Percentiles rank a stretch among this genome's conserved stretches.
Evolutionary conservation across 2,888 invertebrate species (phyloP).

Genomic region (Polydrusus tereticollis): DNA sequence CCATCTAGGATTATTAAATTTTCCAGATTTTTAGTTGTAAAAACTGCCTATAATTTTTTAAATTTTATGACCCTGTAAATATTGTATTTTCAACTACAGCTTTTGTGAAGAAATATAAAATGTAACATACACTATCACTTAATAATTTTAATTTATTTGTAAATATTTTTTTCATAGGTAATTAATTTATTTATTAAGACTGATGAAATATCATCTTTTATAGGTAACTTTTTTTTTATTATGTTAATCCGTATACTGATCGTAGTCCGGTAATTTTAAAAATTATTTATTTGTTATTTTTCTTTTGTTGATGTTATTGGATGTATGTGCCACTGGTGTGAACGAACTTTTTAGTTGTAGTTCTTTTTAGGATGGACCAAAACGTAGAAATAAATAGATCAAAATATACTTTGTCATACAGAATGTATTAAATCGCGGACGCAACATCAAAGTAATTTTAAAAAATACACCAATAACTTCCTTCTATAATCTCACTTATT

Average conservation of each 20-base stretch:
- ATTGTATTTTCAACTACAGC: slow-evolving; percentile 42
- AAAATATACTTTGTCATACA: slow-evolving; percentile 6
- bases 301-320: slow-evolving; percentile 42
- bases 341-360: slow-evolving; percentile 33
- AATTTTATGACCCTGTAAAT: slow-evolving; percentile 37
- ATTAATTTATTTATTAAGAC: slow-evolving; percentile 64
- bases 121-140: slow-evolving; percentile 44
- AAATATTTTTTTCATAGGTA: slow-evolving; percentile 58
- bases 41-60: slow-evolving; percentile 37
- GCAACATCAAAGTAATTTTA: no score
- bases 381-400: slow-evolving; percentile 22
- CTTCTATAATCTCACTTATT: no score
- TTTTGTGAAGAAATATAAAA: slow-evolving; percentile 38
- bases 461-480: no score
- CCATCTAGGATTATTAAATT: no score
- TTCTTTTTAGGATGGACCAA: slow-evolving; percentile 32
- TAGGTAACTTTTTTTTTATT: slow-evolving; percentile 53
- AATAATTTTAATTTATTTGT: slow-evolving; percentile 49
- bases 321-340: slow-evolving; percentile 54
- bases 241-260: slow-evolving; percentile 36
- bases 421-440: no score
- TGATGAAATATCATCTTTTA: slow-evolving; percentile 62
- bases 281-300: slow-evolving; percentile 31
- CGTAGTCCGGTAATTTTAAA: slow-evolving; percentile 25
- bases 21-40: slow-evolving; percentile 22